phyloP scores from a whole-genome alignment of 2,113 vertebrate species.

The Holacanthus passer region DNA sequence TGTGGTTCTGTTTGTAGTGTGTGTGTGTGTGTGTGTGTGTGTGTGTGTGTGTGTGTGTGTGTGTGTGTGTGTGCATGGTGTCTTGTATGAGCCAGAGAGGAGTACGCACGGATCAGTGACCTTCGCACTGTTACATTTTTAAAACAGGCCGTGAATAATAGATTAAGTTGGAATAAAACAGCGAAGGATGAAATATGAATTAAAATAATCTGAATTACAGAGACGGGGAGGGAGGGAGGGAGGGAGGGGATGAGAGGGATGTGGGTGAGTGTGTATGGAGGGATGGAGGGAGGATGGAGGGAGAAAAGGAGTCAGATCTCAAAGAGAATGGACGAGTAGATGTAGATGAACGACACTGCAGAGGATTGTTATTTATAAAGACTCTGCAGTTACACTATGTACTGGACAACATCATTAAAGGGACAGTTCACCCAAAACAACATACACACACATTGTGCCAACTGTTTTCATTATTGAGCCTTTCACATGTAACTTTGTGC shows the following conservation, averaged over 20 bases:
- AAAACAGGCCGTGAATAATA: slow-evolving; percentile 74
- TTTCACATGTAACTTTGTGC: neutral
- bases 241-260: neutral
- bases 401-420: slow-evolving; percentile 14
- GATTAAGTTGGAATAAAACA: slow-evolving; percentile 72
- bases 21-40: neutral
- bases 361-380: slow-evolving; percentile 30
- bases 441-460: no score
- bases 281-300: neutral
- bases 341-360: slow-evolving; percentile 28
- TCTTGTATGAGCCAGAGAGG: slow-evolving; percentile 29
- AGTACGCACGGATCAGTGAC: slow-evolving; percentile 67
- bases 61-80: neutral
- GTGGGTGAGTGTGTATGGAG: neutral
- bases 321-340: slow-evolving; percentile 61
- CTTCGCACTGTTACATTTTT: slow-evolving; percentile 76
- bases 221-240: neutral
- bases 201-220: slow-evolving; percentile 69
- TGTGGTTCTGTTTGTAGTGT: neutral
- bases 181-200: slow-evolving; percentile 71
- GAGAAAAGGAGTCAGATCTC: slow-evolving; percentile 25
- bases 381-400: neutral
- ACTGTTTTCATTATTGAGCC: neutral
- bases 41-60: neutral
- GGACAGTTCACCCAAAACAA: neutral